Evolutionary conservation across 2,888 invertebrate genomes (phyloP).

Genomic region (Vandiemenella viatica): DNA sequence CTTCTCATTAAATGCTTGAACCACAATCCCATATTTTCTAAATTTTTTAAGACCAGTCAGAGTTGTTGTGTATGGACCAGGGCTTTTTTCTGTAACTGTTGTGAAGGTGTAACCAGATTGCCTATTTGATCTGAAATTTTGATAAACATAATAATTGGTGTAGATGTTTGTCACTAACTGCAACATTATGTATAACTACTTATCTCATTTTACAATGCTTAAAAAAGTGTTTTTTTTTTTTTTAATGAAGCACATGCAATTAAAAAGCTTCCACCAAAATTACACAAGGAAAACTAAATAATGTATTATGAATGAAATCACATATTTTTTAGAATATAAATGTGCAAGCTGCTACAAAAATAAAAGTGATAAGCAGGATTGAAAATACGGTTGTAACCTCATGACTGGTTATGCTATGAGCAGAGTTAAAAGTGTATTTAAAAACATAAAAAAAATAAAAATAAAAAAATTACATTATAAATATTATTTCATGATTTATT

Average conservation of each 20-base stretch:
- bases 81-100: conserved; percentile 13
- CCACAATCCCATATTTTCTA: conserved; percentile 35
- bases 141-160: neutral
- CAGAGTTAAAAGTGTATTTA: neutral
- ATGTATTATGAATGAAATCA: neutral
- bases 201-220: neutral
- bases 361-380: too few species aligned
- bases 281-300: too few species aligned
- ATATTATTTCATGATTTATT: neutral
- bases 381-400: too few species aligned
- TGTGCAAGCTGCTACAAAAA: too few species aligned
- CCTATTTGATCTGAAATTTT: conserved; percentile 7
- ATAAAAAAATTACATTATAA: neutral
- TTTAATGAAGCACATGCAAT: too few species aligned
- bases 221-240: neutral
- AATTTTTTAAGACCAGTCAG: conserved; percentile 34
- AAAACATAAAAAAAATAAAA: neutral
- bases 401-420: too few species aligned
- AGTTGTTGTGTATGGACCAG: conserved; percentile 18
- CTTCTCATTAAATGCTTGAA: conserved; percentile 35
- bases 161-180: neutral
- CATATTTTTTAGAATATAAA: too few species aligned
- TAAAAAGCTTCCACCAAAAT: too few species aligned
- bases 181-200: neutral
- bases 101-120: conserved; percentile 17